Evolutionary conservation across 2,888 invertebrate genomes (phyloP), one percentile per base, ranked within the genome.

Genomic region (Lasiommata megera): DNA sequence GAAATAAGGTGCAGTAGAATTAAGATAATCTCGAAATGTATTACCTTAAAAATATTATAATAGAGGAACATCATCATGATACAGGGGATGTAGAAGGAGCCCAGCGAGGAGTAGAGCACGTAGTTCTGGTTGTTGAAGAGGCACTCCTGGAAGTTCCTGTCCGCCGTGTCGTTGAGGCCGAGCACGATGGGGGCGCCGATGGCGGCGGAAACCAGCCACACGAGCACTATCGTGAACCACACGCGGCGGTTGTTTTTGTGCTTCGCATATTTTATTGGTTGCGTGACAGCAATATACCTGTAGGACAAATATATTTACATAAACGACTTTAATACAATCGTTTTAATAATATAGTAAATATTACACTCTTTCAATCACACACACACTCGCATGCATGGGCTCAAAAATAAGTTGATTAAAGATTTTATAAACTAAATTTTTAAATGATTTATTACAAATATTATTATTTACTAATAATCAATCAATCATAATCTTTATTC

Each of bases 211-310:
- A 99, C 96, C 71, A 97, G 94, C 99, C 99, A 99, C 36, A 98
- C 98, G 63, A 98, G 92, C 29, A 95, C 94, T 74, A 99, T 98
- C 78, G 98, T 99, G 78, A 97, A 89, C 94, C 97, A 97, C 53
- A 99, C 98, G 63, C 99, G 94, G 50, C 94, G 93, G 88, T 96
- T 97, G 93, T 98, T 99, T 93, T 98, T 98, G 93, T 99, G 98
- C 79, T 98, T 98, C 62, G 99, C 98, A 92, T 99, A 99, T 88
- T 98, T 98, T 80, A 99, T 99, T 73, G 99, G 99, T 83, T 97
- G 97, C 18, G 99, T 99, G 68, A 99, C 99, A 67, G 99, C 99
- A 79, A 99, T 98, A 88, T 98, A 99, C 92, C 99, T 99, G 94
- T 28, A 17, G 17, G 34, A 34, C 11, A 34, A 11, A 3, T 11